Evolutionary conservation across 2,113 vertebrate genomes (phyloP).

Genomic region (Rutilus rutilus): DNA sequence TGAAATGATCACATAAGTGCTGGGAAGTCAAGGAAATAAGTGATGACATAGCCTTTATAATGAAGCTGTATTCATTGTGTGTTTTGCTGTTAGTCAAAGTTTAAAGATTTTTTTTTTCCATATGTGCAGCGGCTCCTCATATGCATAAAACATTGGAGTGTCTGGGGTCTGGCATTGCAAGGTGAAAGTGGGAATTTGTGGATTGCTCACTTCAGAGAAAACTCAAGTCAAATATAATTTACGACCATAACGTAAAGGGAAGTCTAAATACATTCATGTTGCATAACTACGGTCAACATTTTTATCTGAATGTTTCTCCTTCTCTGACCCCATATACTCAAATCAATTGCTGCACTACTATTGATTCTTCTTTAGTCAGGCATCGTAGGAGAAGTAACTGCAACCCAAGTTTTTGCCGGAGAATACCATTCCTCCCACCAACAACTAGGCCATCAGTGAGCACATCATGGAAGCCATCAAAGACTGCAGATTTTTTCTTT

Average conservation of each 20-base stretch:
- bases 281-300: background rate
- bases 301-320: background rate
- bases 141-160: background rate
- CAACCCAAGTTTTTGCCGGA: background rate
- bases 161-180: background rate
- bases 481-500: background rate
- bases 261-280: background rate
- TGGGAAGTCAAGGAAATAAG: background rate
- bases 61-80: conserved; percentile 58
- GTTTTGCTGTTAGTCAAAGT: background rate
- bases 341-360: background rate
- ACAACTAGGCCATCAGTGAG: background rate
- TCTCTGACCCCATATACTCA: background rate
- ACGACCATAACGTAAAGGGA: background rate
- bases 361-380: background rate
- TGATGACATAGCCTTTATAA: conserved; percentile 65
- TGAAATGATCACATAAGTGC: conserved; percentile 15
- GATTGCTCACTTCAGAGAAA: background rate
- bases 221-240: background rate
- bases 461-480: no score
- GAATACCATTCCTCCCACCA: background rate
- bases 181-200: background rate
- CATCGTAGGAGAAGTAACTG: background rate
- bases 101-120: background rate
- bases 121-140: background rate